Evolutionary conservation across 1,140 invertebrate genomes (phyloP).

Genomic region (Drosophila obscura): DNA sequence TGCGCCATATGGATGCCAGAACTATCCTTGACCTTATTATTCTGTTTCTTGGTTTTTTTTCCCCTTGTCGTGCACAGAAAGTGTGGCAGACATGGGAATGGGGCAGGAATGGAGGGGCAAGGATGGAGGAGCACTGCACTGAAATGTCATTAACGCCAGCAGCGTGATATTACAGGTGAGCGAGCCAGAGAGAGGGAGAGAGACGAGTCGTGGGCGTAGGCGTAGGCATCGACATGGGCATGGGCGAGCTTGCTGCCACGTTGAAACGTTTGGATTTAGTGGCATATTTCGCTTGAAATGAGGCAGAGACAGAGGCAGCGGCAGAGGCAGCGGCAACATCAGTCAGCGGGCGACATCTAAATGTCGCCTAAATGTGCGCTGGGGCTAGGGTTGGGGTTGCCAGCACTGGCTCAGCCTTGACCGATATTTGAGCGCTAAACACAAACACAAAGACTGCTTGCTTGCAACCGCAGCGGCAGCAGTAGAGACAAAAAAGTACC

Average conservation of each 20-base stretch:
- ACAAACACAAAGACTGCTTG: constrained; percentile 45
- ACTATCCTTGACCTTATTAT: constrained; percentile 70
- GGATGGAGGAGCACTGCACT: constrained; percentile 11
- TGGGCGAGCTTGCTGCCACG: constrained; percentile 8
- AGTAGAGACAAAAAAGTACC: constrained; percentile 49
- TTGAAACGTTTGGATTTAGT: constrained; percentile 55
- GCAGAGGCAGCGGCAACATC: constrained; percentile 1
- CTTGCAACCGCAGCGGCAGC: background rate
- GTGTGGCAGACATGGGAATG: background rate
- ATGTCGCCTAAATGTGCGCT: constrained; percentile 41
- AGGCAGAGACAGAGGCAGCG: constrained; percentile 8
- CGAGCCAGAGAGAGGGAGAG: background rate
- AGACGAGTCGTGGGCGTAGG: constrained; percentile 3
- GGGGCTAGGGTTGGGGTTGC: constrained; percentile 5
- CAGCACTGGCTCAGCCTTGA: constrained; percentile 57
- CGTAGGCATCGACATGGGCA: background rate
- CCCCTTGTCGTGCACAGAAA: constrained; percentile 40
- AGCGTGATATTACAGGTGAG: constrained; percentile 25
- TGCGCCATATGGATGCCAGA: constrained; percentile 6
- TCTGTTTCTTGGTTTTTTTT: constrained; percentile 11
- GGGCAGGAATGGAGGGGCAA: background rate
- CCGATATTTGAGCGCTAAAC: constrained; percentile 64
- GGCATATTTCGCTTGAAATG: constrained; percentile 49
- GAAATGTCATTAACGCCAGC: constrained; percentile 61
- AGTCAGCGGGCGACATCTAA: constrained; percentile 23